Conservation (phyloP, 2,113 vertebrate genomes). For the Thunnus maccoyii region DNA sequence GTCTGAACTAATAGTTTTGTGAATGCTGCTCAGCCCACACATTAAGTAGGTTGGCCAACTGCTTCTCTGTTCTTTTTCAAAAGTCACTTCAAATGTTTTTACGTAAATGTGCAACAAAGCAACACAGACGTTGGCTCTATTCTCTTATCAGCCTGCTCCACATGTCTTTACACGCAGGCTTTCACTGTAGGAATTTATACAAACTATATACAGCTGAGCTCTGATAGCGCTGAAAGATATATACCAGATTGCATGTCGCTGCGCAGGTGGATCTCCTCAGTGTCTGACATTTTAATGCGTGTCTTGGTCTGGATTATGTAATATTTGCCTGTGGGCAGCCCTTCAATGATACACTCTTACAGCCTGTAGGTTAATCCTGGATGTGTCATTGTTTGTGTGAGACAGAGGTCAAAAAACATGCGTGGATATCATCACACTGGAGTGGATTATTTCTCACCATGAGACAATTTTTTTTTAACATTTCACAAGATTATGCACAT, state of each 20-base stretch:
- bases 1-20: background rate
- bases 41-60: background rate
- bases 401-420: conserved; percentile 13
- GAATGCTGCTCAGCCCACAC: background rate
- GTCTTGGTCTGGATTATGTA: background rate
- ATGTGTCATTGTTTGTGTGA: conserved; percentile 18
- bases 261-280: conserved; percentile 40
- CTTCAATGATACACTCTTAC: background rate
- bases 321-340: background rate
- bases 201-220: conserved; percentile 42
- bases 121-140: conserved; percentile 43
- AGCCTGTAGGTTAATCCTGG: background rate
- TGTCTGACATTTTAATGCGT: conserved; percentile 20
- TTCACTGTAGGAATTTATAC: conserved; percentile 53
- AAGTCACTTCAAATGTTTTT: conserved; percentile 21
- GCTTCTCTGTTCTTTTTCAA: conserved; percentile 1
- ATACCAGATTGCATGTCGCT: conserved; percentile 13
- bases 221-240: background rate
- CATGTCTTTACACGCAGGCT: conserved; percentile 59
- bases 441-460: conserved; percentile 4
- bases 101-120: conserved; percentile 29
- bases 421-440: background rate
- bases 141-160: conserved; percentile 68
- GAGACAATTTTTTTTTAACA: conserved; percentile 23
- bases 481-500: background rate